phyloP scores from a whole-genome alignment of 2,113 vertebrate species.

The Microcebus ravelobensis region DNA sequence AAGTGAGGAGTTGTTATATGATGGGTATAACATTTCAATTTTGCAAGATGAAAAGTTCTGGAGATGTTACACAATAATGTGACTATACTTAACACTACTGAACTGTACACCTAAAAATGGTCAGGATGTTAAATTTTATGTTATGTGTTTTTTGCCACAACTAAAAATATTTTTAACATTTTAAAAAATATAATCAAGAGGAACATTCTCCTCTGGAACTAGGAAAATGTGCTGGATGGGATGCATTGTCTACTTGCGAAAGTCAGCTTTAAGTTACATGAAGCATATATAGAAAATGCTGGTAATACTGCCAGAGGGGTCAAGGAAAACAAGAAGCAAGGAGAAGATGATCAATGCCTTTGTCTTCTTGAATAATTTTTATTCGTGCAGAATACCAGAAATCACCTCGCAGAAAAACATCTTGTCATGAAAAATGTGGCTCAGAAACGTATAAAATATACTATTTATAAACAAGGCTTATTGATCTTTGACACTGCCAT shows the following conservation, averaged over 20 bases:
- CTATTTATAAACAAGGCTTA: background rate
- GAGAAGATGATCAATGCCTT: background rate
- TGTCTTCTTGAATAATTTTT: slow-evolving; percentile 33
- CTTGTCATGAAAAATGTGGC: background rate
- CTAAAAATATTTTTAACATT: background rate
- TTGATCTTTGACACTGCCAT: background rate
- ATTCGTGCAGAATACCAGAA: background rate
- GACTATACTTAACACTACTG: background rate
- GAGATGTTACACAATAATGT: background rate
- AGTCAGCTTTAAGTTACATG: background rate
- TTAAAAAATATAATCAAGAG: background rate
- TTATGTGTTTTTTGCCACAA: background rate
- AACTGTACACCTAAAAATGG: background rate
- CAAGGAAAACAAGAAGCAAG: slow-evolving; percentile 42
- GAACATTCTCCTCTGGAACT: background rate
- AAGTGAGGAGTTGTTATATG: background rate
- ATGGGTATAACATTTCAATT: background rate
- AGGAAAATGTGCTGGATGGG: background rate
- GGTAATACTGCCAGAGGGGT: background rate
- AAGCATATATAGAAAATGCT: background rate
- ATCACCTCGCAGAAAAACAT: background rate
- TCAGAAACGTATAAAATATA: background rate
- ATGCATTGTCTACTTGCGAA: background rate
- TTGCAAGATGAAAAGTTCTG: background rate
- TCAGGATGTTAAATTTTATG: background rate